Evolutionary conservation across 2,888 invertebrate genomes (phyloP), one percentile per base, ranked within the genome.

Genomic region (Ischnura elegans): DNA sequence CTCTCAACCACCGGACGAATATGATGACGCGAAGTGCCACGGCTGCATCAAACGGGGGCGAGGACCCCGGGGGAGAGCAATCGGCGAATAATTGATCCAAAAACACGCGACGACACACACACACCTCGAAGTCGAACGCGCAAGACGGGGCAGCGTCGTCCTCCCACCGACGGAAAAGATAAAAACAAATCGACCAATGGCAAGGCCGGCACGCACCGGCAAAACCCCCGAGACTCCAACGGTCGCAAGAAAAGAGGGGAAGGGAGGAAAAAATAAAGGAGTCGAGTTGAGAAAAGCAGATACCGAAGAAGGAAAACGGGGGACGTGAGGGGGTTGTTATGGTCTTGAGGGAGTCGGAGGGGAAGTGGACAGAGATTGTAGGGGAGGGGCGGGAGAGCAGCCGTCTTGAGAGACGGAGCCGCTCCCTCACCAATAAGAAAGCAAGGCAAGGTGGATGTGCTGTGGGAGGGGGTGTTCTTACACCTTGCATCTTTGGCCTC

Each of bases 161-260:
- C 90, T 51, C 51, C 51, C 51, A 51, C 51, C 51, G 19, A 13
- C 51, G 8, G 0, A 66, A 61, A 10, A 90, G 90, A 90, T 66
- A 66, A 61, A 90, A 90, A 90, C 90, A 90, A 90, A 90, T 90
- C 90, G 90, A 90, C 90, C 90, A 90, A 90, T 90, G 90, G 90
- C 90, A 29, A 29, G 55, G 43, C 61, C 61, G 42, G 43, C 61
- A 90, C 90, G 90, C 90, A 90, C 61, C 55, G n/a, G 43, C 42
- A 43, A 8, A 87, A 47, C 3, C 25, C n/a, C 61, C n/a, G 43
- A 90, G 90, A 55, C 61, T 47, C 90, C 90, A 90, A 90, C 90
- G 90, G 90, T 90, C 90, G 66, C 25, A 76, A 36, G 16, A 36
- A 10, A 6, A 36, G 36, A 2, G 36, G 76, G 29, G 76, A 36